These are phyloP conservation scores for Eremobia ochroleuca DNA, from an alignment of 2,888 invertebrate genomes.

Conservation along the genomic window DNA sequence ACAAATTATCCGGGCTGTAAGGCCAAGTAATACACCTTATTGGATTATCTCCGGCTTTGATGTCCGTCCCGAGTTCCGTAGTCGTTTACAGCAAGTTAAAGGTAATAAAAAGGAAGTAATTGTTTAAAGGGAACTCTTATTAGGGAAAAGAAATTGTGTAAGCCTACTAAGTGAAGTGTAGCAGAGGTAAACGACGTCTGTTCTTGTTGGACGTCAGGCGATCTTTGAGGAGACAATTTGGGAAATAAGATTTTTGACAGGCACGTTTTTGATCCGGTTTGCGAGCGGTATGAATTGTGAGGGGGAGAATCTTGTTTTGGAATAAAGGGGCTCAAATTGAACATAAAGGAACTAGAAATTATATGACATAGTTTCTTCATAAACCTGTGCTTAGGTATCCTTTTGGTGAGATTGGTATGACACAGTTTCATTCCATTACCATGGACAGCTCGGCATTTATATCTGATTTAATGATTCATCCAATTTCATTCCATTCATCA, in stretches of 20 bases:
- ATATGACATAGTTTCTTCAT: not conserved
- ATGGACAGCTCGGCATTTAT: not conserved
- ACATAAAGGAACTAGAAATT: not conserved
- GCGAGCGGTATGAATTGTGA: conserved; percentile 5
- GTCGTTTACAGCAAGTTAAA: conserved; percentile 83
- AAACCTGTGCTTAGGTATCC: not conserved
- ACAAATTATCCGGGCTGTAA: conserved; percentile 83
- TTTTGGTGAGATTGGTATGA: not conserved
- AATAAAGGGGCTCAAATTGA: conserved; percentile 4
- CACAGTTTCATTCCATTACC: not conserved
- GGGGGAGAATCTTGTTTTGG: not conserved
- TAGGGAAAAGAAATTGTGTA: conserved; percentile 81
- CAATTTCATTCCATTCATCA: not conserved
- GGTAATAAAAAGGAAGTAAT: conserved; percentile 87
- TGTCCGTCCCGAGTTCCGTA: conserved; percentile 80
- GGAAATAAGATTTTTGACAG: conserved; percentile 56
- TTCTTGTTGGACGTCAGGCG: conserved; percentile 54
- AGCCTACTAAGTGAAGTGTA: conserved; percentile 80
- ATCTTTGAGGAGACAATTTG: conserved; percentile 58
- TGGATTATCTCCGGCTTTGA: conserved; percentile 88
- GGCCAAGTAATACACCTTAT: conserved; percentile 86
- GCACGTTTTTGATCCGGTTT: conserved; percentile 42
- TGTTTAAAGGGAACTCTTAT: conserved; percentile 81
- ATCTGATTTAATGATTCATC: not conserved
- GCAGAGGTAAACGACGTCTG: conserved; percentile 57